Base-by-base conservation (phyloP, 2,113 vertebrate genomes). In the Podarcis muralis region DNA sequence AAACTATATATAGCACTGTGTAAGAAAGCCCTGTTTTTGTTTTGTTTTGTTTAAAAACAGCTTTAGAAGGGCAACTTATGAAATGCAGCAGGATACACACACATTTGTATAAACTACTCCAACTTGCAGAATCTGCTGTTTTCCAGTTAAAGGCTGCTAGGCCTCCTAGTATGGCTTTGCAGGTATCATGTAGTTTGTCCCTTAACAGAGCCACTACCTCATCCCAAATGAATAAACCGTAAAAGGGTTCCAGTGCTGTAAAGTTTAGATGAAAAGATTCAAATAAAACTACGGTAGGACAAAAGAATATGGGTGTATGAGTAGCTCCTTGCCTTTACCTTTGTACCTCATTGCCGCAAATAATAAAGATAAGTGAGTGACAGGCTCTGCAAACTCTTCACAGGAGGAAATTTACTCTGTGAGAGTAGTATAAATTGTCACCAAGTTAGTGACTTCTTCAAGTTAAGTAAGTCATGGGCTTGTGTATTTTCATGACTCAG, bases 381-480 rank as follows among this genome's bases (percentile, higher is more conserved):
- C 32, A 13, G 86, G 74, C 4, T 87, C 65, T 1, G 66, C 6
- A 85, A 37, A 18, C 23, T 23, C 25, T 6, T 65, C 7, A 0
- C 0, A 0, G 77, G 4, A 43, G 82, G 3, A 69, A 1, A 13
- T 1, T 1, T 8, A 1, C 32, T 1, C 32, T 1, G 65, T 0
- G 68, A 0, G 79, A 79, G 23, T 35, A 0, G 32, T 18, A 6
- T 0, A 30, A 57, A 78, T 2, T 1, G 23, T 20, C 35, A n/a
- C 30, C 0, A 53, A 11, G 0, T 9, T 57, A 4, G 1, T 72
- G 74, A 32, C 25, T 1, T 15, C 0, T 68, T 3, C n/a, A 75
- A 32, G 0, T 0, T 11, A 1, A 32, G 48, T 30, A 1, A 7
- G 40, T 62, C 5, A 1, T 0, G 0, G 11, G 1, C 66, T 0